A percentile compares a stretch with the other conserved stretches of the same genome.
These are phyloP conservation scores for Corythornis madagascariensis DNA, from an alignment of 2,113 vertebrate species.

Conservation along the genomic window DNA sequence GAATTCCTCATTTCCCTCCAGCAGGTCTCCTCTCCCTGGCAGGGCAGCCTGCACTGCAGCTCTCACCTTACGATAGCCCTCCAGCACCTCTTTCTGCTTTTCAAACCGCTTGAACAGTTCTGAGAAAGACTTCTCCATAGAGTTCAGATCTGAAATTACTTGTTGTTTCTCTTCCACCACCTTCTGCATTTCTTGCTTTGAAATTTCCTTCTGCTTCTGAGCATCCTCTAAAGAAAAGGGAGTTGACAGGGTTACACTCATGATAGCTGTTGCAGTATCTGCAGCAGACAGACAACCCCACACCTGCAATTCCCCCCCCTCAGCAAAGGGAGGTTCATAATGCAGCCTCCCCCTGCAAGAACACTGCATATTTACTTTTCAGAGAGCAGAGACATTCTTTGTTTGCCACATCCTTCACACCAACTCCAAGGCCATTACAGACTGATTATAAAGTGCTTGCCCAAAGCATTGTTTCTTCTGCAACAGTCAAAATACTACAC, in stretches of 20 bases:
- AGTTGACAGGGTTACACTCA: background rate
- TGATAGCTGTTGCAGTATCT: background rate
- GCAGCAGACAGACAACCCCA: background rate
- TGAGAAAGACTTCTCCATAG: slow-evolving; percentile 87
- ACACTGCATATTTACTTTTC: background rate
- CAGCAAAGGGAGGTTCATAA: background rate
- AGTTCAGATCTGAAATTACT: slow-evolving; percentile 79
- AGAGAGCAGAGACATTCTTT: background rate
- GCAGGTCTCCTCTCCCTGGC: background rate
- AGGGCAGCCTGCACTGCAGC: background rate
- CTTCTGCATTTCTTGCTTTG: slow-evolving; percentile 74
- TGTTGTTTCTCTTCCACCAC: slow-evolving; percentile 84
- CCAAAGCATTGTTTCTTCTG: background rate
- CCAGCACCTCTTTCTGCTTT: slow-evolving; percentile 87
- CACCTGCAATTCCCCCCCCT: background rate
- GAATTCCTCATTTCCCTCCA: background rate
- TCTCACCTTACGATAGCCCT: slow-evolving; percentile 87
- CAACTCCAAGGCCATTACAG: background rate
- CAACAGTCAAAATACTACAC: background rate
- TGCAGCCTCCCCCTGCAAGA: background rate
- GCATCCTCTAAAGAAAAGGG: slow-evolving; percentile 75
- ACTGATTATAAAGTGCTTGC: background rate
- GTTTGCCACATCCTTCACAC: background rate
- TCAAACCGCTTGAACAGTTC: slow-evolving; percentile 91
- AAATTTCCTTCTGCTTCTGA: slow-evolving; percentile 77